A percentile compares a stretch with the other conserved stretches of the same genome.
phyloP scores from a whole-genome alignment of 2,888 invertebrate species.

The Ametastegia equiseti region DNA sequence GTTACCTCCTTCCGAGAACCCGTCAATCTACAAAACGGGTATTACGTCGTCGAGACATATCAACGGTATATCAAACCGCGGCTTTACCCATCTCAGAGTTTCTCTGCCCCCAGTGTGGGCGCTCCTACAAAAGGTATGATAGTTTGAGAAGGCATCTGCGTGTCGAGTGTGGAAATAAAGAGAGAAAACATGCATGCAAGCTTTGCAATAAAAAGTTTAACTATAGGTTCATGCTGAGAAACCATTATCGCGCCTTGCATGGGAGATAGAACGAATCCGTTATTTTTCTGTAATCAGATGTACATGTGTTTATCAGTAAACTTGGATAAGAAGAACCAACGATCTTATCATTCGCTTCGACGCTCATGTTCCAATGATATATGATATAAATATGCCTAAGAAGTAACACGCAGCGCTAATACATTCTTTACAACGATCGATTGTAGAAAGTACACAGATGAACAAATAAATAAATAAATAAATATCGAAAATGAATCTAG shows the following conservation, averaged over 20 bases:
- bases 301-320: not conserved
- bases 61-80: not conserved
- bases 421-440: not conserved
- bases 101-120: constrained; percentile 72
- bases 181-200: constrained; percentile 73
- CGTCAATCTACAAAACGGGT: not conserved
- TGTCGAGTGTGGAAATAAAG: constrained; percentile 74
- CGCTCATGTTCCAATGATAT: not conserved
- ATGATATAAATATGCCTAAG: not conserved
- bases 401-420: not conserved
- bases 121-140: constrained; percentile 74
- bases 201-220: constrained; percentile 70
- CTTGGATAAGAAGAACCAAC: not conserved
- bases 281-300: not conserved
- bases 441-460: not conserved
- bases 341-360: not conserved
- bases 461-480: not conserved
- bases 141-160: constrained; percentile 73
- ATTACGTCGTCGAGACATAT: not conserved
- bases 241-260: constrained; percentile 35
- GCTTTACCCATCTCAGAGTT: not conserved
- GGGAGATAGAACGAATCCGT: not conserved
- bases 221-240: constrained; percentile 54
- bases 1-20: constrained; percentile 3
- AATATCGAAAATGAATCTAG: not conserved